Evolutionary conservation across 1,140 invertebrate species (phyloP).

Genomic region (Drosophila miranda): DNA sequence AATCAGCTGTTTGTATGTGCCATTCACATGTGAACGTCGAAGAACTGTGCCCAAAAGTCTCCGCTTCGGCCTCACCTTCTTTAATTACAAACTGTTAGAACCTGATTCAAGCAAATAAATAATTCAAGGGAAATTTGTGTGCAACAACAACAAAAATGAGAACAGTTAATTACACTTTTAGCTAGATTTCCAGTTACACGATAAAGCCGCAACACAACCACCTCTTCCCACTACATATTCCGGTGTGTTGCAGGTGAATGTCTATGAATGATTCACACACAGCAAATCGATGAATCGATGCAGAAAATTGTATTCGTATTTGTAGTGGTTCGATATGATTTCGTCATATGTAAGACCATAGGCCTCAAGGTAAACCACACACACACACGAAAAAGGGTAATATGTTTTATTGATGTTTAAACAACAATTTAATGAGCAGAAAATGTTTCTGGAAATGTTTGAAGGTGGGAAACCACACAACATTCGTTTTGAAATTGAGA

Average conservation of each 20-base stretch:
- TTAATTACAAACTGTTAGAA: neutral
- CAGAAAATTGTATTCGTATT: constrained; percentile 24
- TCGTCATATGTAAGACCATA: constrained; percentile 18
- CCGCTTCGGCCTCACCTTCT: too few species aligned
- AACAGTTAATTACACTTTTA: constrained; percentile 48
- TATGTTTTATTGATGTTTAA: constrained; percentile 50
- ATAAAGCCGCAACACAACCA: too few species aligned
- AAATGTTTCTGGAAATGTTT: constrained; percentile 41
- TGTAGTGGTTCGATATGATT: constrained; percentile 4
- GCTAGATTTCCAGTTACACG: constrained; percentile 27
- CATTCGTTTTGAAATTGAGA: too few species aligned
- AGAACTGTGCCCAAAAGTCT: too few species aligned
- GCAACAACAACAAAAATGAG: constrained; percentile 12
- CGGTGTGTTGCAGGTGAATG: constrained; percentile 19
- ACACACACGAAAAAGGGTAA: too few species aligned
- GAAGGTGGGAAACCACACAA: constrained; percentile 10
- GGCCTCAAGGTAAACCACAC: constrained; percentile 20
- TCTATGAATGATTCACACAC: constrained; percentile 43
- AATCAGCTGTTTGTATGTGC: too few species aligned
- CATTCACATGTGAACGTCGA: too few species aligned
- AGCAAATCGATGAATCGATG: constrained; percentile 46
- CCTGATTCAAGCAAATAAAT: constrained; percentile 8
- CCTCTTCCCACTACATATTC: too few species aligned
- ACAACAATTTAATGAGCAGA: constrained; percentile 65
- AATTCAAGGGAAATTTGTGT: constrained; percentile 39